Evolutionary conservation across 2,797 vertebrate species (phyloP).

Genomic region (Aphelocoma californica): DNA sequence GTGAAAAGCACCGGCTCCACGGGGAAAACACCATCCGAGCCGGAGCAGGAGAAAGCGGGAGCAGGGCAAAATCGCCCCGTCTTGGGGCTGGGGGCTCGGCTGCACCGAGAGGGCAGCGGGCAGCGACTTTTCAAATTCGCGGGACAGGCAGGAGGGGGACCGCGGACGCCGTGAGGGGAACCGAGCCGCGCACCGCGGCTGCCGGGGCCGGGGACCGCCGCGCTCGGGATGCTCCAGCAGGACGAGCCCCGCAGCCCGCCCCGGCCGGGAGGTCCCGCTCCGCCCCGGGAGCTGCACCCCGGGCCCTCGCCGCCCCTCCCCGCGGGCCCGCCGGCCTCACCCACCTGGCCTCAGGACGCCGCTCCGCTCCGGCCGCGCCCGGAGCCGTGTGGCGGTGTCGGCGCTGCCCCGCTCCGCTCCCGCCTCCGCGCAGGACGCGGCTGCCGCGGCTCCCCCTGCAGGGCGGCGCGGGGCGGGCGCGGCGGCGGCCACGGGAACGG

Average conservation of each 20-base stretch:
- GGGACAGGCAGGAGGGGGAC: neutral
- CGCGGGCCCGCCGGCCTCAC: neutral
- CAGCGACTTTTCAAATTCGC: neutral
- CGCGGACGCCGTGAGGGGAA: neutral
- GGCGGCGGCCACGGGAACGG: neutral
- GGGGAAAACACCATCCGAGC: fast-evolving
- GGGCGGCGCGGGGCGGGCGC: neutral
- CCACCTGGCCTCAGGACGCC: neutral
- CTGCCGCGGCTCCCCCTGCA: neutral
- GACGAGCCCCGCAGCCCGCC: neutral
- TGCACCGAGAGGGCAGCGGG: neutral
- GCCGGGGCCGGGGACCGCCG: neutral
- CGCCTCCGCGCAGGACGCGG: slow-evolving; percentile 10
- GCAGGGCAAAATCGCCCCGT: neutral
- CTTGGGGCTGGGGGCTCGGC: neutral
- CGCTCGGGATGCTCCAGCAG: neutral
- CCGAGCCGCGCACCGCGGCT: neutral
- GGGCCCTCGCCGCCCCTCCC: neutral
- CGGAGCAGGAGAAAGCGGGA: neutral
- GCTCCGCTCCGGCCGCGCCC: neutral
- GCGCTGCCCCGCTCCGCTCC: neutral
- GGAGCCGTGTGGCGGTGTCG: neutral
- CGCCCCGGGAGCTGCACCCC: neutral
- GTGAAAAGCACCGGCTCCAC: neutral
- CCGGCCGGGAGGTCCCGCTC: neutral